Conservation (phyloP, 2,888 invertebrate genomes). For the Sturmia bella region DNA sequence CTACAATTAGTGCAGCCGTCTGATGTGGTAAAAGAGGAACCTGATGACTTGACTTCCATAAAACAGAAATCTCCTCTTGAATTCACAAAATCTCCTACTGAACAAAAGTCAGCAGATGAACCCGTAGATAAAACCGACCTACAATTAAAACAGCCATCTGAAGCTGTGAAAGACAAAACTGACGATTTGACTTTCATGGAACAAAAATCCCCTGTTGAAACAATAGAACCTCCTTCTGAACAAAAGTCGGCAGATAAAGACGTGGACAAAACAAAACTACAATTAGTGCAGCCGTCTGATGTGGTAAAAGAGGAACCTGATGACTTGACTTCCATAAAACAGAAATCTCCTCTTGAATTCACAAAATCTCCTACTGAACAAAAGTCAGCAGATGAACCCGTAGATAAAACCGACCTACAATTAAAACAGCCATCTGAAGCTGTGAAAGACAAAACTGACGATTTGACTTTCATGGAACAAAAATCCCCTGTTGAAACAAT, state of each 20-base stretch:
- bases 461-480: not conserved
- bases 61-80: slow-evolving; percentile 5
- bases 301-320: not conserved
- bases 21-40: not conserved
- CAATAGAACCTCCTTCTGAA: not conserved
- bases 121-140: not conserved
- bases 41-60: too few relatives aligned
- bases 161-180: too few relatives aligned
- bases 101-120: not conserved
- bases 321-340: not conserved
- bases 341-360: slow-evolving; percentile 2
- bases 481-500: not conserved
- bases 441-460: not conserved
- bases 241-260: not conserved
- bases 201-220: too few relatives aligned
- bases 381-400: not conserved
- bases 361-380: slow-evolving; percentile 2
- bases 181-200: too few relatives aligned
- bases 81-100: not conserved
- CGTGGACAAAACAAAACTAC: not conserved
- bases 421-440: not conserved
- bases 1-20: not conserved
- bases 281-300: not conserved
- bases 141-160: too few relatives aligned
- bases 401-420: not conserved